phyloP scores from a whole-genome alignment of 2,797 vertebrate species.

The Rhabdomys pumilio region DNA sequence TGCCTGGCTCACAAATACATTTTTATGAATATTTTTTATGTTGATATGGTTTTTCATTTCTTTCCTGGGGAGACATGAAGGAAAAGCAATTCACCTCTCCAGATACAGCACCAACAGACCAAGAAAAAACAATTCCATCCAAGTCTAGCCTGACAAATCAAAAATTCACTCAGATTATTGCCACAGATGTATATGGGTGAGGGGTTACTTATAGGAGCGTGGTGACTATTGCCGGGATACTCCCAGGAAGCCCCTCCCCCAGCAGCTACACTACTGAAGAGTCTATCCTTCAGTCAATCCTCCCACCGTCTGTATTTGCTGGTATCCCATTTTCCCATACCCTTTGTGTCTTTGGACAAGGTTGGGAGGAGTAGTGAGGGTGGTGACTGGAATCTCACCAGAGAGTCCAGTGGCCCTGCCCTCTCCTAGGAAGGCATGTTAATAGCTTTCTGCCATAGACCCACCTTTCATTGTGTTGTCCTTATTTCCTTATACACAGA shows the following conservation, averaged over 20 bases:
- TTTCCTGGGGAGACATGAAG: background rate
- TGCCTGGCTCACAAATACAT: background rate
- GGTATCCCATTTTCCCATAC: background rate
- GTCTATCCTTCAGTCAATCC: background rate
- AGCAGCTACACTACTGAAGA: background rate
- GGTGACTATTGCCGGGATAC: background rate
- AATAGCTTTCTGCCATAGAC: background rate
- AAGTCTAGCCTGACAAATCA: background rate
- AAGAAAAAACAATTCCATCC: background rate
- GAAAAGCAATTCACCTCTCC: background rate
- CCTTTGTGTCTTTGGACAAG: background rate
- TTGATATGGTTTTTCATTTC: background rate
- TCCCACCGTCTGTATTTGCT: background rate
- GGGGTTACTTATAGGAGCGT: background rate
- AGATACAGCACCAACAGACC: background rate
- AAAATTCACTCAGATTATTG: background rate
- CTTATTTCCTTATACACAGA: background rate
- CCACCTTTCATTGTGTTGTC: background rate
- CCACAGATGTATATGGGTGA: background rate
- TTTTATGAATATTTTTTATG: constrained; percentile 37
- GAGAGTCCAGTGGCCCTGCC: background rate
- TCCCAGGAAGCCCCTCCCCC: background rate
- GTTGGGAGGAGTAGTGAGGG: background rate
- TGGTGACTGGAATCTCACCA: background rate
- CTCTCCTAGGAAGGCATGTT: background rate